phyloP scores from a whole-genome alignment of 1,140 invertebrate genomes.

The Drosophila aff. region DNA sequence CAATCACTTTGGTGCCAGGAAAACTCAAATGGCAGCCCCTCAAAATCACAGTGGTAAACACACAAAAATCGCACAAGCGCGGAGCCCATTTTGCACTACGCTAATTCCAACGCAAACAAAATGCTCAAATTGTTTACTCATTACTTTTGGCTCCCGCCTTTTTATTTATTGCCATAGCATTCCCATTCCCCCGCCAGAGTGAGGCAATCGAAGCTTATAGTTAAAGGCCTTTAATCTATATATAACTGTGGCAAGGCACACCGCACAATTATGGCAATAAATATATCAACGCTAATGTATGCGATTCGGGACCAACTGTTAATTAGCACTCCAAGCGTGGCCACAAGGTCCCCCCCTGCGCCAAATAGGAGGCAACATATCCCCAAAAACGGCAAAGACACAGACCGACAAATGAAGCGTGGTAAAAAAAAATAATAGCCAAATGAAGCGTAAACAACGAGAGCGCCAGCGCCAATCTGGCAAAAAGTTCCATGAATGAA shows the following conservation, averaged over 20 bases:
- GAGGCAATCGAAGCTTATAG: conserved; percentile 41
- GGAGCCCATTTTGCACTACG: conserved; percentile 56
- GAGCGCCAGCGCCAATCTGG: conserved; percentile 38
- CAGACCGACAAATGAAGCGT: conserved; percentile 54
- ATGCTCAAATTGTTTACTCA: conserved; percentile 67
- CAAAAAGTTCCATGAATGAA: conserved; percentile 72
- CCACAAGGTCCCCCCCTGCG: conserved; percentile 14
- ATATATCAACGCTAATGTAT: conserved; percentile 57
- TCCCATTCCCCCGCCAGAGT: conserved; percentile 9
- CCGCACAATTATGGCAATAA: conserved; percentile 63
- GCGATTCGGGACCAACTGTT: conserved; percentile 63
- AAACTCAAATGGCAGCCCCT: conserved; percentile 11
- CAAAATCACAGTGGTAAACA: conserved; percentile 39
- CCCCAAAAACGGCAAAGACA: conserved; percentile 43
- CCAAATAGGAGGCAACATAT: conserved; percentile 18
- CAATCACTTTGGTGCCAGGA: not conserved
- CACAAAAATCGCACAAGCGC: conserved; percentile 45
- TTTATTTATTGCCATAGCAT: conserved; percentile 24
- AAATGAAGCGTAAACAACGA: conserved; percentile 77
- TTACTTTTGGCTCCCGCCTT: conserved; percentile 35
- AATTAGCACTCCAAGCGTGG: conserved; percentile 64
- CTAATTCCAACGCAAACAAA: conserved; percentile 68
- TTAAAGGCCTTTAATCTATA: conserved; percentile 54
- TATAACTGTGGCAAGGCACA: conserved; percentile 46
- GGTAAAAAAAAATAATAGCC: conserved; percentile 56